phyloP scores from a whole-genome alignment of 2,888 invertebrate species.

The Eurois occulta region DNA sequence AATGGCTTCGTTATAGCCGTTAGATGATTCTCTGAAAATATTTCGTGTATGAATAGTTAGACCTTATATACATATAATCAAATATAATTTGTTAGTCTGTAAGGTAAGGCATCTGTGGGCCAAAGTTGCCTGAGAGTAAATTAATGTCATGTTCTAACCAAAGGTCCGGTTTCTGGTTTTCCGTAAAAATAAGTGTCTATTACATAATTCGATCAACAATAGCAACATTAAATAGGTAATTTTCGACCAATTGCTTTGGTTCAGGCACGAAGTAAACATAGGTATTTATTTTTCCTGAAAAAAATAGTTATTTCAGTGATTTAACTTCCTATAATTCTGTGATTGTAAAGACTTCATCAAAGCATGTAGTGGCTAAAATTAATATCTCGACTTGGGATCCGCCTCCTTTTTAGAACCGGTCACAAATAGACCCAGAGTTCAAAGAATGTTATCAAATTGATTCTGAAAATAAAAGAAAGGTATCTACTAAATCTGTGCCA shows the following conservation, averaged over 20 bases:
- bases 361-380: neutral
- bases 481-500: slow-evolving; percentile 18
- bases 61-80: too few species aligned
- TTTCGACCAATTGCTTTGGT: neutral
- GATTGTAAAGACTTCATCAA: neutral
- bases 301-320: neutral
- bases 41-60: too few species aligned
- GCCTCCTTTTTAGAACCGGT: neutral
- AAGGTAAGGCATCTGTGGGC: too few species aligned
- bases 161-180: neutral
- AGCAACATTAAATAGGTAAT: too few species aligned
- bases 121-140: too few species aligned
- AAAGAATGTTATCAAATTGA: slow-evolving; percentile 13
- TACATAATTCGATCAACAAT: too few species aligned
- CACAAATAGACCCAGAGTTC: neutral
- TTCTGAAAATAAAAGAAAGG: slow-evolving; percentile 5
- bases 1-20: too few species aligned
- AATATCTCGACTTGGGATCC: neutral
- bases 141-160: neutral
- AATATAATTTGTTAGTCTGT: too few species aligned
- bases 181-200: too few species aligned
- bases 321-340: neutral
- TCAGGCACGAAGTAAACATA: neutral
- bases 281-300: neutral
- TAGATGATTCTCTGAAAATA: too few species aligned